Base-by-base conservation (phyloP, 2,797 vertebrate species). In the Anguilla marmorata region DNA sequence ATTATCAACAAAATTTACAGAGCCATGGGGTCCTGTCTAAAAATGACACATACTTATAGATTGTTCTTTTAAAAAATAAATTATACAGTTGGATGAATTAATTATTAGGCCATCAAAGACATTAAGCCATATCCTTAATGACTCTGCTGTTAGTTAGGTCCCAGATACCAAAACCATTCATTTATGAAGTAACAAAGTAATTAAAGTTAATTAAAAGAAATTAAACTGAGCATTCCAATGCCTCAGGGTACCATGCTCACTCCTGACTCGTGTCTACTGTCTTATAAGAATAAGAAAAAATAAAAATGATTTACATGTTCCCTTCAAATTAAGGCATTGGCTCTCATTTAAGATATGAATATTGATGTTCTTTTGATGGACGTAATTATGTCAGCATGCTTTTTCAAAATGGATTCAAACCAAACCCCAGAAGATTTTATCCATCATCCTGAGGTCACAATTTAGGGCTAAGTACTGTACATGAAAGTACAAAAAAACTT, bases 31-130 rank as follows among this genome's bases (percentile, higher is more conserved):
- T 14, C 24, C 41, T 41, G 56, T 21, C 7, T 58, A 80, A 63
- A 48, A 82, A 52, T 86, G 54, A 27, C 74, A 82, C 16, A 90
- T 24, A 69, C 89, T 84, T 19, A 74, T 33, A 87, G 52, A 19
- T 41, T 30, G 56, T 58, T 52, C 24, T 83, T 5, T 48, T 45
- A 16, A 24, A 50, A 54, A 19, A 84, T 8, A 54, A 27, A 84
- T 33, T 56, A 56, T 33, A 56, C 9, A 84, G 2, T 84, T 30
- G 45, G 80, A 66, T 50, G 58, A 41, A 66, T 83, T 83, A 48
- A 48, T 56, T 58, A n/a, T 83, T 87, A 84, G 82, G 84, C 82
- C 27, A 56, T 41, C 41, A 84, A n/a, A 37, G 60, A 82, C n/a
- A 87, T 72, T 45, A 72, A 48, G 21, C 4, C 21, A 82, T 8